These are phyloP conservation scores for Linyphia triangularis DNA, from an alignment of 2,888 invertebrate genomes.

Conservation along the genomic window DNA sequence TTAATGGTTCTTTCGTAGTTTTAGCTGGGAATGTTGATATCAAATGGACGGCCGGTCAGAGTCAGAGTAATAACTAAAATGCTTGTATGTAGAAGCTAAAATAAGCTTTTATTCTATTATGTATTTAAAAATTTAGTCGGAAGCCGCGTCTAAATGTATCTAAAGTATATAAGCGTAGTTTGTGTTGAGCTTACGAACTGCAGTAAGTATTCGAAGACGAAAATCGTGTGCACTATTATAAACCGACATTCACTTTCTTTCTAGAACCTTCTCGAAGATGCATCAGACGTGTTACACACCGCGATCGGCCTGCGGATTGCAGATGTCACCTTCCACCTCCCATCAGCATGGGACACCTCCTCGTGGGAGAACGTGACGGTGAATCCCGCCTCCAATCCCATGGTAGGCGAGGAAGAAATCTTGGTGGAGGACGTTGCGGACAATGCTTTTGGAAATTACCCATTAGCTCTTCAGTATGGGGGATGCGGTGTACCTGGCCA, in stretches of 20 bases:
- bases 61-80: too few species aligned
- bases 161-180: too few species aligned
- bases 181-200: neutral
- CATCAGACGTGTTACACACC: slow-evolving; percentile 45
- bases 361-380: neutral
- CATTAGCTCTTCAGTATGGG: slow-evolving; percentile 73
- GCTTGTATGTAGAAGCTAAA: too few species aligned
- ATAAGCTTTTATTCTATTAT: too few species aligned
- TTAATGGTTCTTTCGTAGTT: too few species aligned
- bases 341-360: slow-evolving; percentile 56
- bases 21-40: too few species aligned
- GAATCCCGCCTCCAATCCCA: neutral
- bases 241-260: neutral
- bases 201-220: too few species aligned
- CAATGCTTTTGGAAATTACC: slow-evolving; percentile 55
- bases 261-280: slow-evolving; percentile 40
- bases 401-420: slow-evolving; percentile 44
- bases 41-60: too few species aligned
- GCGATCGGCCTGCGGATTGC: slow-evolving; percentile 37
- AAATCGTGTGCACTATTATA: too few species aligned
- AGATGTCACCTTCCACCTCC: slow-evolving; percentile 70
- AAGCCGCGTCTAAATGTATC: too few species aligned
- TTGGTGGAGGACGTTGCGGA: slow-evolving; percentile 41
- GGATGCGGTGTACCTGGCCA: slow-evolving; percentile 74
- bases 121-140: too few species aligned